Percentiles rank a stretch among this genome's conserved stretches.
These are phyloP conservation scores for Cynopterus sphinx DNA, from an alignment of 2,797 vertebrate genomes.

Conservation along the genomic window DNA sequence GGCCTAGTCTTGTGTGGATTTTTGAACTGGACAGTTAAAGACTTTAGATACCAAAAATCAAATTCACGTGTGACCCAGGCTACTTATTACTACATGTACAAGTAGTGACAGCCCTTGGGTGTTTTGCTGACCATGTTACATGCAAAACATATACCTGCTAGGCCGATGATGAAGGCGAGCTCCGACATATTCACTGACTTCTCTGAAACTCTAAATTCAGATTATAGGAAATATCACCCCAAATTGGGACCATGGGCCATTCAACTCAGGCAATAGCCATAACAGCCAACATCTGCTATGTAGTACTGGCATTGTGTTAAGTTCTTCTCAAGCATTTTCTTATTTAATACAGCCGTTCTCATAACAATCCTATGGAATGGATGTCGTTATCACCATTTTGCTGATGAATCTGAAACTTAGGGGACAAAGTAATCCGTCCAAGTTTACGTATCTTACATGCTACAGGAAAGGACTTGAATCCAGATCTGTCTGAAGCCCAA, in stretches of 20 bases:
- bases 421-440: neutral
- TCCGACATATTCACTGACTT: neutral
- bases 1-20: neutral
- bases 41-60: neutral
- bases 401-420: neutral
- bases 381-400: neutral
- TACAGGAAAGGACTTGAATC: neutral
- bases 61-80: neutral
- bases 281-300: neutral
- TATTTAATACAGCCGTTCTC: neutral
- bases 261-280: neutral
- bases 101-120: neutral
- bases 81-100: neutral
- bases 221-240: neutral
- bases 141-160: neutral
- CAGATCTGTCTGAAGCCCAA: neutral
- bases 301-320: neutral
- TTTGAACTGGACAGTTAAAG: slow-evolving; percentile 1
- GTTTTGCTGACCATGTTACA: neutral
- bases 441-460: neutral
- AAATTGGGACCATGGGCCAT: neutral
- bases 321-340: neutral
- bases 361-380: neutral
- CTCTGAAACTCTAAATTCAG: neutral
- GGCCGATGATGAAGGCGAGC: neutral